phyloP scores from a whole-genome alignment of 2,113 vertebrate genomes.

The Donacobius atricapilla region DNA sequence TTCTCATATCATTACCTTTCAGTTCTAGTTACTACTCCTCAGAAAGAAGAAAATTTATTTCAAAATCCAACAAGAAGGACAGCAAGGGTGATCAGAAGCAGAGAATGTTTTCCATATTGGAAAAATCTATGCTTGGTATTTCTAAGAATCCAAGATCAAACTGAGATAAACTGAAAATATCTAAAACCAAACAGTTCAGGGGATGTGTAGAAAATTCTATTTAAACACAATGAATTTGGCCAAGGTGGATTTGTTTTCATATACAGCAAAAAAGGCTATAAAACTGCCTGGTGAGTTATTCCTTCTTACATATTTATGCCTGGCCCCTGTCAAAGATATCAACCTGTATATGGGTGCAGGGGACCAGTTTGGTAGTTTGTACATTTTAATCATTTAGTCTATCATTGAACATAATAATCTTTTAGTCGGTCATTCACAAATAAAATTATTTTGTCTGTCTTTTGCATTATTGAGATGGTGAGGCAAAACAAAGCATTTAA shows the following conservation, averaged over 20 bases:
- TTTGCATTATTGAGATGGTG: not conserved
- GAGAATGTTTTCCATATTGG: not conserved
- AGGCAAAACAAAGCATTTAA: not conserved
- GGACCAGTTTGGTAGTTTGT: not conserved
- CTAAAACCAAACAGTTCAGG: not conserved
- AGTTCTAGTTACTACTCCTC: not conserved
- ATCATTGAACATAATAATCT: not conserved
- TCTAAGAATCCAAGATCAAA: not conserved
- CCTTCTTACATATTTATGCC: not conserved
- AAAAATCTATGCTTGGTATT: not conserved
- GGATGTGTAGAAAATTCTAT: not conserved
- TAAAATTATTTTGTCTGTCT: not conserved
- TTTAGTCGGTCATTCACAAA: not conserved
- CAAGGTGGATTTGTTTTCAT: not conserved
- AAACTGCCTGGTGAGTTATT: not conserved
- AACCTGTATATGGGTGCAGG: not conserved
- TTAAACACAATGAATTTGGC: not conserved
- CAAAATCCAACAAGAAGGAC: not conserved
- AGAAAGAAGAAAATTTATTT: not conserved
- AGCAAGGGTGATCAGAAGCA: not conserved
- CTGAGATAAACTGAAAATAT: not conserved
- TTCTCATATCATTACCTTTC: not conserved
- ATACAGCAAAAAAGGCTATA: not conserved
- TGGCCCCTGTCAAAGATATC: not conserved
- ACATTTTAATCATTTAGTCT: not conserved